phyloP scores from a whole-genome alignment of 2,797 vertebrate genomes.

The Rachycentron canadum region DNA sequence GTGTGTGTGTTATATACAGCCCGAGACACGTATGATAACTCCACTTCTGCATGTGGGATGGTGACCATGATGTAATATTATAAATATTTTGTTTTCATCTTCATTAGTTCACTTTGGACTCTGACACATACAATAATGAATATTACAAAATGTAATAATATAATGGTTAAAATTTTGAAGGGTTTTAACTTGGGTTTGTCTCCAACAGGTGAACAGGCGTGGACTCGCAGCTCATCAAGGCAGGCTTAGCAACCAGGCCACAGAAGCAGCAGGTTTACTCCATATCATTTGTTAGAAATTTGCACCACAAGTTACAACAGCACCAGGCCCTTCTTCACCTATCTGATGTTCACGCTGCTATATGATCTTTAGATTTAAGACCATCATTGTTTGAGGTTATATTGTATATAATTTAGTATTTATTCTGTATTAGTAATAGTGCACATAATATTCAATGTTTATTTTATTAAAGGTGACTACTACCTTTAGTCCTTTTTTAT shows the following conservation, averaged over 20 bases:
- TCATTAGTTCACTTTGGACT: no score
- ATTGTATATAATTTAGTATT: background rate
- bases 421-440: background rate
- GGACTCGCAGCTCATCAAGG: background rate
- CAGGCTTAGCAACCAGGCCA: background rate
- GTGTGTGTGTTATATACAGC: no score
- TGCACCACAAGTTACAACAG: background rate
- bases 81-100: no score
- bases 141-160: no score
- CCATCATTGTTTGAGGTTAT: background rate
- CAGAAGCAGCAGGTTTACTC: background rate
- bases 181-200: no score
- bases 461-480: no score
- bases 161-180: background rate
- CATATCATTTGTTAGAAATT: background rate
- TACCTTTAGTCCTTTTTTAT: no score
- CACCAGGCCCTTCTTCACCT: background rate
- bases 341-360: background rate
- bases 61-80: no score
- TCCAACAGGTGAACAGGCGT: conserved; percentile 12
- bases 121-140: no score
- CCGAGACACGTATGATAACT: no score
- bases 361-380: background rate
- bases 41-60: no score
- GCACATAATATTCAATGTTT: background rate